phyloP scores from a whole-genome alignment of 2,113 vertebrate genomes.

The Boulengerochromis microlepis region DNA sequence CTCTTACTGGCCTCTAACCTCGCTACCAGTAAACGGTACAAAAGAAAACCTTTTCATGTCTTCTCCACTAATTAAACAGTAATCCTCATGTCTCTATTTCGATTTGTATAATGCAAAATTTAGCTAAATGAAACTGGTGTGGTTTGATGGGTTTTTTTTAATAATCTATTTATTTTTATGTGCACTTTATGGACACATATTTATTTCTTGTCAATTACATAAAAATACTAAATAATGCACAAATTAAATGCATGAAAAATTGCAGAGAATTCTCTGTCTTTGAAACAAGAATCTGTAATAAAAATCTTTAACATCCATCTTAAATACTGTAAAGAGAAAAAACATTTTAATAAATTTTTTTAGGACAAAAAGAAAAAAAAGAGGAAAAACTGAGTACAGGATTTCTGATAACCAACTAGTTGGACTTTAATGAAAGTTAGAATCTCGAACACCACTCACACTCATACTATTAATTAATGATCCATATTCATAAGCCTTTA shows the following conservation, averaged over 20 bases:
- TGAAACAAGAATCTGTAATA: not conserved
- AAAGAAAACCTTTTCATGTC: not conserved
- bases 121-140: not conserved
- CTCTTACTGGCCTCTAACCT: not conserved
- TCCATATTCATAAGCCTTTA: constrained; percentile 20
- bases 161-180: not conserved
- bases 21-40: not conserved
- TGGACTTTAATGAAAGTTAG: constrained; percentile 9
- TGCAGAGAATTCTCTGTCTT: not conserved
- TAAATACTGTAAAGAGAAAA: not conserved
- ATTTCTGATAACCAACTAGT: not conserved
- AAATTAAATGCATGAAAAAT: not conserved
- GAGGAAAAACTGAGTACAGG: not conserved
- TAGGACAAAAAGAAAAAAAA: not conserved
- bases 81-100: not conserved
- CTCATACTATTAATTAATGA: constrained; percentile 13
- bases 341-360: not conserved
- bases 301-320: not conserved
- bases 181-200: not conserved
- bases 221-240: not conserved
- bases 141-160: accelerated
- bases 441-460: constrained; percentile 11
- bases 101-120: not conserved
- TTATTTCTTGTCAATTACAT: not conserved
- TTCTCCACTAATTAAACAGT: not conserved